Base-by-base conservation (phyloP, 2,113 vertebrate genomes). In the Oncorhynchus clarkii region DNA sequence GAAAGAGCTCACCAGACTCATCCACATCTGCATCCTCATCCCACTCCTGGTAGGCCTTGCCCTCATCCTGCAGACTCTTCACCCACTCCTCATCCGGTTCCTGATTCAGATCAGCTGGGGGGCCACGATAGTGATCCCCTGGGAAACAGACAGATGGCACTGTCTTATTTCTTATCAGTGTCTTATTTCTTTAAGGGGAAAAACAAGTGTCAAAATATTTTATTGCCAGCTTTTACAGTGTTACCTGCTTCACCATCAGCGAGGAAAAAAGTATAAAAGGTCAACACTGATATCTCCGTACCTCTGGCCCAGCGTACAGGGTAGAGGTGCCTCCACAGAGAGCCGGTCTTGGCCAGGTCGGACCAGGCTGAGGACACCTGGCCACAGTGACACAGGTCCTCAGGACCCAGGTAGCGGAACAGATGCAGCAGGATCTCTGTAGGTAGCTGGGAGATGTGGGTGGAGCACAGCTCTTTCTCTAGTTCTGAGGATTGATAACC, bases 21-120 rank as follows among this genome's bases (percentile, higher is more conserved):
- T 99, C 98, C 66, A 98, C 92, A 72, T 99, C 98, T 1, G 97
- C 98, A 67, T 99, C 98, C 89, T 99, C 98, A 70, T 99, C 98
- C 95, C 96, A 96, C 45, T 98, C 94, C 86, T 97, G 96, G 88
- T 96, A 99, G 79, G 96, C 96, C 54, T 89, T 94, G 34, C 95
- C 95, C 87, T 97, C 96, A 34, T 96, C 95, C 89, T 95, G 89
- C 66, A 95, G 93, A 12, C 91, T 96, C 88, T 88, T 94, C 71
- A 97, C 94, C 96, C 97, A 99, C 16, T 95, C 95, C 3, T 97
- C 96, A 75, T 98, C 95, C 24, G 96, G 96, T 68, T 98, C 97
- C 0, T 86, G 95, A 81, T 97, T 95, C 48, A 92, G 86, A 29
- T 96, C 95, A 26, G 85, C 86, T 0, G 96, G 95, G 3, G 95